Evolutionary conservation across 2,888 invertebrate species (phyloP).

Genomic region (Epsilonema sp.): DNA sequence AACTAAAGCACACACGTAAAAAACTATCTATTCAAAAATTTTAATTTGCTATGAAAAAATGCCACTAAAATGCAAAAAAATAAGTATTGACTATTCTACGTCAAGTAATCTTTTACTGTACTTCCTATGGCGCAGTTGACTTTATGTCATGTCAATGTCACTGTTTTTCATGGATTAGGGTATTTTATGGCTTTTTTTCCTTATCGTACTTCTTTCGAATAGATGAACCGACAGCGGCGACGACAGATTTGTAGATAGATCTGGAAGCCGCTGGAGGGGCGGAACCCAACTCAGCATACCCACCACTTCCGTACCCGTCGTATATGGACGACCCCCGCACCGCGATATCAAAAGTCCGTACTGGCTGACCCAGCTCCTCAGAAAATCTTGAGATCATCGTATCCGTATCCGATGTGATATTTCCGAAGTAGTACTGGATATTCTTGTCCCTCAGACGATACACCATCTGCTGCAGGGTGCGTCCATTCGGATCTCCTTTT

Average conservation of each 20-base stretch:
- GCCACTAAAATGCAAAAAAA: too few relatives aligned
- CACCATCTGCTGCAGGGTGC: neutral
- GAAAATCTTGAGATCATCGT: constrained; percentile 8
- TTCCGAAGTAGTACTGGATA: constrained; percentile 11
- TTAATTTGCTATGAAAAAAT: too few relatives aligned
- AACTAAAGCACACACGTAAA: too few relatives aligned
- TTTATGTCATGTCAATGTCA: too few relatives aligned
- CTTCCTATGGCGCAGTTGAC: too few relatives aligned
- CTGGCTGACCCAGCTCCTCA: constrained; percentile 7
- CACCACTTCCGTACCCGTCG: neutral
- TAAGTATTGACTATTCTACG: too few relatives aligned
- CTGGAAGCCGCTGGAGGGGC: neutral
- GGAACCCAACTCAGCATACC: neutral
- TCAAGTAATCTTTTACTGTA: too few relatives aligned
- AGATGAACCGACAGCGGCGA: neutral
- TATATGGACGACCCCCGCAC: neutral
- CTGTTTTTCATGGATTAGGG: too few relatives aligned
- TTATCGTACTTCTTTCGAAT: too few relatives aligned
- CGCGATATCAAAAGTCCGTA: constrained; percentile 3
- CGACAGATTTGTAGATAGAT: neutral
- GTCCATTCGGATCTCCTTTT: constrained; percentile 8
- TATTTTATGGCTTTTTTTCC: too few relatives aligned
- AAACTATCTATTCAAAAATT: too few relatives aligned
- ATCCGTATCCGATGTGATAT: constrained; percentile 6
- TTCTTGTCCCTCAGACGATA: neutral